Evolutionary conservation across 1,140 invertebrate genomes (phyloP), one percentile per base, ranked within the genome.

Genomic region (Berghia stephanieae): DNA sequence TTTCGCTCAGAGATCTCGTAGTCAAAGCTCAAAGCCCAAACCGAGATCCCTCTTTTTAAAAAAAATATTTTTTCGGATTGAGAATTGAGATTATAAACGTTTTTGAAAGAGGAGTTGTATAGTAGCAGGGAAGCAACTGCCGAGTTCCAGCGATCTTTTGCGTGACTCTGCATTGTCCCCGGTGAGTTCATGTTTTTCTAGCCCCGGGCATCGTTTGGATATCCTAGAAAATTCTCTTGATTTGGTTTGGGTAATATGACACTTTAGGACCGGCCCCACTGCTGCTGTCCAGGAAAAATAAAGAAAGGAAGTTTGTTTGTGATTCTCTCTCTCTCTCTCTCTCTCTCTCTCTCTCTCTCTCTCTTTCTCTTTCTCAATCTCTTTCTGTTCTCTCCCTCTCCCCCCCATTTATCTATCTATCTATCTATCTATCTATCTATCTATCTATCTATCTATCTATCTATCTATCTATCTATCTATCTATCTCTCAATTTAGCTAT

Each of bases 61-160:
- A n/a, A n/a, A n/a, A n/a, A n/a, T n/a, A n/a, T n/a, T n/a, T n/a
- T n/a, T n/a, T n/a, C n/a, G n/a, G n/a, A n/a, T n/a, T n/a, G n/a
- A n/a, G n/a, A n/a, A n/a, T n/a, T n/a, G n/a, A n/a, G n/a, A n/a
- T n/a, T n/a, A n/a, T n/a, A n/a, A n/a, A n/a, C n/a, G n/a, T n/a
- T n/a, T n/a, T n/a, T n/a, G n/a, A n/a, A n/a, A n/a, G n/a, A n/a
- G n/a, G n/a, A n/a, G n/a, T n/a, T n/a, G n/a, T n/a, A n/a, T n/a
- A n/a, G n/a, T n/a, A n/a, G n/a, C n/a, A n/a, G n/a, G n/a, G n/a
- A n/a, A n/a, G n/a, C n/a, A 49, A n/a, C 69, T 52, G 13, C 42
- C 55, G 13, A 52, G 69, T 71, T 71, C 55, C 43, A 71, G 40
- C 21, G 3, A 27, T 31, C 46, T 49, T n/a, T n/a, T 49, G n/a